phyloP scores from a whole-genome alignment of 2,797 vertebrate species.

The Thunnus albacares region DNA sequence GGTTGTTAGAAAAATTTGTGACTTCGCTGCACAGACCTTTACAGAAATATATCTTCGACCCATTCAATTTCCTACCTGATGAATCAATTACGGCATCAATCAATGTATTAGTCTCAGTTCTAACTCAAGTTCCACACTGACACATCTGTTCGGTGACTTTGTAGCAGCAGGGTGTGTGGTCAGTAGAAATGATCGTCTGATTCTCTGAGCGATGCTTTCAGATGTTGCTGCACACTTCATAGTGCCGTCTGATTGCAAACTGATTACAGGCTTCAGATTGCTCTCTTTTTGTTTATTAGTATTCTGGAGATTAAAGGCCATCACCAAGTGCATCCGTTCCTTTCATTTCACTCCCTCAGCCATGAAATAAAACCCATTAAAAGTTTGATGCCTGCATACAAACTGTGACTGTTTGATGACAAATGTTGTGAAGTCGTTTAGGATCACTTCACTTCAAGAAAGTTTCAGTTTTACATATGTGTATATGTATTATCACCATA shows the following conservation, averaged over 20 bases:
- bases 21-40: background rate
- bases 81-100: conserved; percentile 38
- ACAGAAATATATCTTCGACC: background rate
- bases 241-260: conserved; percentile 61
- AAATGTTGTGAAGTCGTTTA: conserved; percentile 38
- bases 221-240: conserved; percentile 37
- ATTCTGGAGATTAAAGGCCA: conserved; percentile 71
- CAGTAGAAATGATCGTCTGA: conserved; percentile 34
- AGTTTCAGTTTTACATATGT: background rate
- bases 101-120: conserved; percentile 20
- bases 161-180: conserved; percentile 2
- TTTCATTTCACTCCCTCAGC: conserved; percentile 53
- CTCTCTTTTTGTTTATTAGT: conserved; percentile 64
- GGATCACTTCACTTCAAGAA: conserved; percentile 15
- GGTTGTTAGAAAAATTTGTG: conserved; percentile 3
- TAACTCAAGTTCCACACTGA: background rate
- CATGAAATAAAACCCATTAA: conserved; percentile 65
- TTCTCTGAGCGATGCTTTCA: conserved; percentile 40
- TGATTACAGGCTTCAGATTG: conserved; percentile 61
- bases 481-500: background rate
- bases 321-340: conserved; percentile 48
- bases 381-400: conserved; percentile 53
- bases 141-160: conserved; percentile 29
- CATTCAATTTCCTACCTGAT: background rate
- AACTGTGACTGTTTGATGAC: conserved; percentile 46